phyloP scores from a whole-genome alignment of 2,113 vertebrate genomes.

The Sclerurus mexicanus region DNA sequence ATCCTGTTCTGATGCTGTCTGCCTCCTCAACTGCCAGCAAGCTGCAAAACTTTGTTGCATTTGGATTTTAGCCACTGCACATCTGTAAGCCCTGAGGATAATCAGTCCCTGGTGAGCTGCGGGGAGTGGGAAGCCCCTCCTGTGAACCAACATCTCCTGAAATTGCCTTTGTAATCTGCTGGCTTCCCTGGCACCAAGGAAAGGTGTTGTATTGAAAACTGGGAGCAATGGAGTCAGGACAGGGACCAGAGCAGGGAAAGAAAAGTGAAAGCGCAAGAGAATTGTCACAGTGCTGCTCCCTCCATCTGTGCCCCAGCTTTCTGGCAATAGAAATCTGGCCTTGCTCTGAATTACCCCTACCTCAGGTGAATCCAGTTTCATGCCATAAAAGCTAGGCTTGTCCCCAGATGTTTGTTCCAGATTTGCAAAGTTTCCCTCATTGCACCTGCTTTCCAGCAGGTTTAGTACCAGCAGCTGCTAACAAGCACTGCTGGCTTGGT shows the following conservation, averaged over 20 bases:
- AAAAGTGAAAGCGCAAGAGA: not conserved
- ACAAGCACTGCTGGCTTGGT: not conserved
- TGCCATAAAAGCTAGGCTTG: not conserved
- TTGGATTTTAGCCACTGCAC: not conserved
- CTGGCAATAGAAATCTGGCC: not conserved
- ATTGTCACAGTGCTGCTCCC: not conserved
- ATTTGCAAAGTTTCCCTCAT: not conserved
- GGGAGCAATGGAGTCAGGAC: not conserved
- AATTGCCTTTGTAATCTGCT: not conserved
- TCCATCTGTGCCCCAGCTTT: not conserved
- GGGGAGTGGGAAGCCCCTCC: not conserved
- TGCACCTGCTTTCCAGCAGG: constrained; percentile 4
- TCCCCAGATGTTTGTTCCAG: not conserved
- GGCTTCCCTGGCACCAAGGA: not conserved
- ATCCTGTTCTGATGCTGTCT: not conserved
- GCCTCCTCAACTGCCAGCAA: not conserved
- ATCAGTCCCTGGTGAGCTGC: not conserved
- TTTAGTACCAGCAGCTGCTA: constrained; percentile 49
- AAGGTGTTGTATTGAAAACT: not conserved
- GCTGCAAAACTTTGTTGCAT: not conserved
- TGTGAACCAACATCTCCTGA: not conserved
- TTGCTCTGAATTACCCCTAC: not conserved
- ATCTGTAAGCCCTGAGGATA: not conserved
- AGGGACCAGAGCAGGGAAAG: not conserved
- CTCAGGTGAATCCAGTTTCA: not conserved